phyloP scores from a whole-genome alignment of 2,888 invertebrate species.

The Andrena marginata region DNA sequence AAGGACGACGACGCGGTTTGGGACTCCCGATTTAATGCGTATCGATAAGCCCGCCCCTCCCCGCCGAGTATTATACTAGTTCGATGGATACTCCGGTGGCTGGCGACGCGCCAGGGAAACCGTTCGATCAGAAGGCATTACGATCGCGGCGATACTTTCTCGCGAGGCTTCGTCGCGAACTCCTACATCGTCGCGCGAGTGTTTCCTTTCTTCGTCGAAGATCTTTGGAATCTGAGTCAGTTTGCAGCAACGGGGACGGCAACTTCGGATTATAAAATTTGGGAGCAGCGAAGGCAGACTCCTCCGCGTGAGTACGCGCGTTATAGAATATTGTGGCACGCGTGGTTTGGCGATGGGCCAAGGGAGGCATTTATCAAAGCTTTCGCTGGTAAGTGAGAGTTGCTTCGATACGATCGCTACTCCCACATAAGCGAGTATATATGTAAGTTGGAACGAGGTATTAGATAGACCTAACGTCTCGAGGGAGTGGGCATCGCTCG shows the following conservation, averaged over 20 bases:
- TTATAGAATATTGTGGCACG: slow-evolving; percentile 76
- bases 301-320: slow-evolving; percentile 40
- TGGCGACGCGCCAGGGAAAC: slow-evolving; percentile 29
- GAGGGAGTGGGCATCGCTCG: no score
- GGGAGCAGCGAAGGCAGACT: slow-evolving; percentile 67
- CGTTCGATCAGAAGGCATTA: slow-evolving; percentile 23
- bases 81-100: slow-evolving; percentile 12
- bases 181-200: background rate
- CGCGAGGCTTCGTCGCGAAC: background rate
- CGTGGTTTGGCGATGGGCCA: slow-evolving; percentile 78
- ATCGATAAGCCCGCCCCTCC: slow-evolving; percentile 68
- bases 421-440: slow-evolving; percentile 25
- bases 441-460: background rate
- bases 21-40: slow-evolving; percentile 53
- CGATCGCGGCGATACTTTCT: slow-evolving; percentile 6
- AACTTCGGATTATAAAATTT: slow-evolving; percentile 21
- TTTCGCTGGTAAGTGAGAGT: slow-evolving; percentile 50
- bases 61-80: background rate
- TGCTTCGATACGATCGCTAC: slow-evolving; percentile 43
- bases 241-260: background rate
- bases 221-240: background rate
- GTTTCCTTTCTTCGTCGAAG: background rate
- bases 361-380: slow-evolving; percentile 81
- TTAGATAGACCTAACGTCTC: no score
- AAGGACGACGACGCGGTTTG: slow-evolving; percentile 24